Percentiles rank a stretch among this genome's conserved stretches.
phyloP scores from a whole-genome alignment of 2,113 vertebrate species.

The Galbula dea region DNA sequence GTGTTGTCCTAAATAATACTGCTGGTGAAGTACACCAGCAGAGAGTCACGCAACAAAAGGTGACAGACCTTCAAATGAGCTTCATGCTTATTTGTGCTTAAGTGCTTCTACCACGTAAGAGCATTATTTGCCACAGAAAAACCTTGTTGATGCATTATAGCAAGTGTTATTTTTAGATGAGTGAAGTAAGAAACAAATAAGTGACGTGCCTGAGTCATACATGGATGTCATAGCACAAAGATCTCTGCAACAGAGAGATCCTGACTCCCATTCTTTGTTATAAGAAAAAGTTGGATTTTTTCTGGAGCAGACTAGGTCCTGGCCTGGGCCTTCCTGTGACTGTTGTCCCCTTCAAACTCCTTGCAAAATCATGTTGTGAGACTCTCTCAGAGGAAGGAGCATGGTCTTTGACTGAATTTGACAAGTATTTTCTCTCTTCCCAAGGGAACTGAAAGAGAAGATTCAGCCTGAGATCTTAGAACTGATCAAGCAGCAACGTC shows the following conservation, averaged over 20 bases:
- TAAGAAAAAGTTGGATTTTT: neutral
- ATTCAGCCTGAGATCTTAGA: conserved; percentile 99
- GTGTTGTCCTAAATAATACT: neutral
- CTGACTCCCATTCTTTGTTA: neutral
- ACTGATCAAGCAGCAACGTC: conserved; percentile 96
- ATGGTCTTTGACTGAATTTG: neutral
- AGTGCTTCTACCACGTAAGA: neutral
- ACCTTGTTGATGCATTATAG: neutral
- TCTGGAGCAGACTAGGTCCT: neutral
- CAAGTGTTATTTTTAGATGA: neutral
- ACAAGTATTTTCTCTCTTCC: conserved; percentile 18
- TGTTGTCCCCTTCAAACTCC: neutral
- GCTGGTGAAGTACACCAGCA: neutral
- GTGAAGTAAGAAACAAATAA: neutral
- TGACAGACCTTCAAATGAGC: neutral
- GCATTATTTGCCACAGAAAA: neutral
- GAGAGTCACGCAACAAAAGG: neutral
- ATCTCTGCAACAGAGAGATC: neutral
- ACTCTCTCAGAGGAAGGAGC: neutral
- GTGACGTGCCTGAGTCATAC: neutral
- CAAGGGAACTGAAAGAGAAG: conserved; percentile 97
- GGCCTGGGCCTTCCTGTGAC: neutral
- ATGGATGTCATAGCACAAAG: neutral
- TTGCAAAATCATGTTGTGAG: neutral
- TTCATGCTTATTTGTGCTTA: neutral